Evolutionary conservation across 1,140 invertebrate species (phyloP), one percentile per base, ranked within the genome.

Genomic region (Bilobella aurantiaca): DNA sequence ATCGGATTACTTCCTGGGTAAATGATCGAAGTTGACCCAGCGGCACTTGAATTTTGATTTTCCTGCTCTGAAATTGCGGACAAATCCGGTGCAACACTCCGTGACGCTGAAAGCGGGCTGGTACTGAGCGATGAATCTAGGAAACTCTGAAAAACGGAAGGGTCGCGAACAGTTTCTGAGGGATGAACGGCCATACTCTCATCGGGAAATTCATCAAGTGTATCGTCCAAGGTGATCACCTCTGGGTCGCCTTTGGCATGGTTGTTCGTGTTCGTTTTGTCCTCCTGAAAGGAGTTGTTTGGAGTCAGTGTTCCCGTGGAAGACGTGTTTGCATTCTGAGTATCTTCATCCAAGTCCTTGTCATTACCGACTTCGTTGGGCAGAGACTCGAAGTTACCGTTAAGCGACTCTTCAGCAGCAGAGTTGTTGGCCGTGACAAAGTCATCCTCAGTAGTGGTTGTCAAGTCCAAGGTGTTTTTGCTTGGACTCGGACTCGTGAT

Each of bases 181-280:
- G 63, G n/a, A 27, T 67, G 62, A 18, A 67, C 66, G n/a, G 60
- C 47, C 1, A 67, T n/a, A 62, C 61, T 63, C 31, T 61, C 66
- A 58, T 63, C 63, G 30, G 60, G 28, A 1, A 67, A 32, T 8
- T 62, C 66, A 18, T 67, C 62, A 1, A 30, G 37, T 21, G 25
- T 42, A n/a, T 65, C 63, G 25, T 58, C 63, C 1, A 53, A 32
- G 16, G 29, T 37, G 28, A 23, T 5, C 30, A 37, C 32, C 16
- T 56, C 62, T 53, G 12, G 25, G 3, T 53, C 49, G 49, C 12
- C 21, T 53, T 42, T 42, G n/a, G n/a, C 37, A 42, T 12, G 37
- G 37, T 12, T n/a, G n/a, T n/a, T n/a, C 8, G 8, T 42, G 8
- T 42, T n/a, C 8, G 8, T 42, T 12, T n/a, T 42, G 37, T 42